Evolutionary conservation across 2,888 invertebrate species (phyloP), one percentile per base, ranked within the genome.

Genomic region (Ichneumoninae sp.): DNA sequence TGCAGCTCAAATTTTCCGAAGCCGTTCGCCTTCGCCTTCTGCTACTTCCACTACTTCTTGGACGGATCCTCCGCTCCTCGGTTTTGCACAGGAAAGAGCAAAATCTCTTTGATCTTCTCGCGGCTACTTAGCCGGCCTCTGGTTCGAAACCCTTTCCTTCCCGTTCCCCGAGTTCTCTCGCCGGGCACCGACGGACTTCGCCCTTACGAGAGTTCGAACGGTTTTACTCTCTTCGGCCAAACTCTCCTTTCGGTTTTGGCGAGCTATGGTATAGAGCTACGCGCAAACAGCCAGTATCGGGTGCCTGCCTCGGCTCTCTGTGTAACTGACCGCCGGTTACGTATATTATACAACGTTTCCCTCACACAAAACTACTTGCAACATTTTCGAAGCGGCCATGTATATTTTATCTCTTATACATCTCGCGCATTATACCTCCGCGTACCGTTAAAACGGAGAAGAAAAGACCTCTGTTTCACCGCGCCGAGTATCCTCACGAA

Each of bases 71-170:
- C 44, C 44, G 44, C 69, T 40, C 74, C 82, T 77, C 77, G 78
- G 68, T 77, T 82, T 62, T 68, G 44, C 75, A 52, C 36, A 69
- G 72, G 80, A 82, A 82, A 80, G 82, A 81, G 66, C 44, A 4
- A 77, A 79, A 83, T 87, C 85, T 86, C 89, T 90, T 90, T 90
- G 90, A 90, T 90, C 90, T 88, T 88, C 86, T 79, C 83, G 87
- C 81, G 84, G 80, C 82, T 87, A 89, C 88, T 90, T 87, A 87
- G 85, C 86, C 84, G 80, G 85, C 85, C 81, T 80, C 76, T 65
- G 72, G 83, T 80, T 81, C 71, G 71, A 54, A 87, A 82, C 83
- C 66, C 71, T 74, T 79, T 74, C 68, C 72, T 22, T 72, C 62
- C 50, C 68, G 57, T 72, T 68, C 54, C 74, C 13, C 22, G 33